Percentiles rank a stretch among this genome's conserved stretches.
These are phyloP conservation scores for Pseudoatta argentina DNA, from an alignment of 1,140 invertebrate species.

Conservation along the genomic window DNA sequence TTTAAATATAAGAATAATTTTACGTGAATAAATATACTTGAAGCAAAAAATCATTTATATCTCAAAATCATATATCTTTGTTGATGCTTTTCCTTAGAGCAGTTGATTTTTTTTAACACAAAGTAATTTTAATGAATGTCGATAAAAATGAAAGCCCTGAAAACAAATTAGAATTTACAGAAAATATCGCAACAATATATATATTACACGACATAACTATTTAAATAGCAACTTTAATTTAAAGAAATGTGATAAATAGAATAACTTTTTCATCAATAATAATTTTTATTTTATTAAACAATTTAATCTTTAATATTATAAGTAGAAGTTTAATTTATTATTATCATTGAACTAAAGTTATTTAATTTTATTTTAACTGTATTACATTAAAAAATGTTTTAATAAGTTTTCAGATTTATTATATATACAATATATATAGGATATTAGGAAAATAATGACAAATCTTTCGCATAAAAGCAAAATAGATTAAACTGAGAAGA, in stretches of 20 bases:
- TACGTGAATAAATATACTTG: background rate
- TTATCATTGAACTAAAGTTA: background rate
- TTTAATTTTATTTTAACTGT: background rate
- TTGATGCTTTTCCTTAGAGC: too few species aligned
- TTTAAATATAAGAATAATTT: background rate
- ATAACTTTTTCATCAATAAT: background rate
- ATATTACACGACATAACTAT: background rate
- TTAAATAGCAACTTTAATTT: constrained; percentile 4
- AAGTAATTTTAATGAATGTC: too few species aligned
- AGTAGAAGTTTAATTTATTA: background rate
- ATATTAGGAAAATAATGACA: too few species aligned
- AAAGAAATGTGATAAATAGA: background rate
- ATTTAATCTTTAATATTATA: background rate
- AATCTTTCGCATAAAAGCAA: too few species aligned
- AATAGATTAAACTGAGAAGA: too few species aligned
- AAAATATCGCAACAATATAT: background rate
- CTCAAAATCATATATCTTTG: too few species aligned
- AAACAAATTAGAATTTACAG: background rate
- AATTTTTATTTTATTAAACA: background rate
- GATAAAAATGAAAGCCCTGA: background rate
- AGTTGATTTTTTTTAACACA: too few species aligned
- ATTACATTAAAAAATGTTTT: background rate
- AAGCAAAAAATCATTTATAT: background rate
- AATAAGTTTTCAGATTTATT: background rate
- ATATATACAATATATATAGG: too few species aligned